Percentiles rank a stretch among this genome's conserved stretches.
Evolutionary conservation across 2,113 vertebrate species (phyloP).

Genomic region (Sclerurus mexicanus): DNA sequence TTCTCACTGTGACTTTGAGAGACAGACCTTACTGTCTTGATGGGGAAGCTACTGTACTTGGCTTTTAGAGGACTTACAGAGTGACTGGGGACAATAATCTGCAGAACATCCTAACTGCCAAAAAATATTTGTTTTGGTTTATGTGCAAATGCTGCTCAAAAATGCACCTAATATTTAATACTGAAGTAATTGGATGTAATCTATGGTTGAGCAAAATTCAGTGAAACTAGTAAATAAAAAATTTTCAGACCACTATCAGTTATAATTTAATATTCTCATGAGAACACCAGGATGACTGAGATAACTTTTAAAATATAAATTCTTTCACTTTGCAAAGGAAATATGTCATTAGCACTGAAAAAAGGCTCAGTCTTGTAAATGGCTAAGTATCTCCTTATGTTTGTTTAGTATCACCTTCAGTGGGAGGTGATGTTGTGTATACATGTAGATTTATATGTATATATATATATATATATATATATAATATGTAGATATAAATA

Average conservation of each 20-base stretch:
- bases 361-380: background rate
- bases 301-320: background rate
- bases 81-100: background rate
- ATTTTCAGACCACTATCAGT: background rate
- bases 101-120: background rate
- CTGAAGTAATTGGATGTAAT: background rate
- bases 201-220: background rate
- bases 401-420: background rate
- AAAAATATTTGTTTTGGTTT: background rate
- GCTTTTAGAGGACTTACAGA: background rate
- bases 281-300: background rate
- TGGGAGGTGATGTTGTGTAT: background rate
- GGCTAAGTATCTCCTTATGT: background rate
- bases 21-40: background rate
- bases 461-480: background rate
- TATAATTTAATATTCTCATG: background rate
- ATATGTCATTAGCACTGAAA: background rate
- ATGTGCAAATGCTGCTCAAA: background rate
- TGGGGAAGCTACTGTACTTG: background rate
- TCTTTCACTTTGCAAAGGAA: background rate
- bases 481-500: background rate
- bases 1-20: background rate
- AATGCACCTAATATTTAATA: background rate
- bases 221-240: background rate
- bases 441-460: fast-evolving